A percentile compares a stretch with the other conserved stretches of the same genome.
Evolutionary conservation across 2,797 vertebrate species (phyloP).

Genomic region (Eospalax fontanierii): DNA sequence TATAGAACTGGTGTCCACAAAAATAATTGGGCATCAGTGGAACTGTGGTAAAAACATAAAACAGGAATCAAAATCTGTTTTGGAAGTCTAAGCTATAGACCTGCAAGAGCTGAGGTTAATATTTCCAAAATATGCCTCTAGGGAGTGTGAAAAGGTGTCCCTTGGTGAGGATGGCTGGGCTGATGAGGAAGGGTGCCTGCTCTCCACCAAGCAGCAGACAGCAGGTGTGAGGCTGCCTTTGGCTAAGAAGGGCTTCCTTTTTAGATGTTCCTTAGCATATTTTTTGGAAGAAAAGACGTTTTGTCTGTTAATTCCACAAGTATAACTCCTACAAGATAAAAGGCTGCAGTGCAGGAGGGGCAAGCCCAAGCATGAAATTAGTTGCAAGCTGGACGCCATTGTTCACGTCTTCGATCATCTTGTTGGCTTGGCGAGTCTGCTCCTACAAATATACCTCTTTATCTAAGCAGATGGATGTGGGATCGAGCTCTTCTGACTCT

Average conservation of each 20-base stretch:
- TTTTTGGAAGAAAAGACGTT: slow-evolving; percentile 12
- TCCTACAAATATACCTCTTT: not conserved
- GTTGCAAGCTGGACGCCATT: not conserved
- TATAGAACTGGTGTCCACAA: not conserved
- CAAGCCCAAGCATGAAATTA: not conserved
- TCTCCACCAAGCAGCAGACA: not conserved
- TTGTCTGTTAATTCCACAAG: slow-evolving; percentile 35
- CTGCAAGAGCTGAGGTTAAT: not conserved
- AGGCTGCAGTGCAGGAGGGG: not conserved
- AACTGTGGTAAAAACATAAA: not conserved
- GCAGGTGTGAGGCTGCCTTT: not conserved
- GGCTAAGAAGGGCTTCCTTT: not conserved
- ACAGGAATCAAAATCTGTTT: slow-evolving; percentile 31
- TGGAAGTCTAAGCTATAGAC: slow-evolving; percentile 13
- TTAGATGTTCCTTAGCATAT: not conserved
- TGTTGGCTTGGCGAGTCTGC: not conserved
- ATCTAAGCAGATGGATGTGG: not conserved
- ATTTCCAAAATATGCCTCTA: slow-evolving; percentile 7
- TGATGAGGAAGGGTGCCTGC: not conserved
- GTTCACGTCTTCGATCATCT: not conserved
- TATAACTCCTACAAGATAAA: not conserved
- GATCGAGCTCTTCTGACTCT: not conserved
- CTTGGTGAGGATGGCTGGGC: not conserved
- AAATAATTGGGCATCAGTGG: not conserved
- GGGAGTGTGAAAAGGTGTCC: not conserved